Base-by-base conservation (phyloP, 2,113 vertebrate species). In the Morone chrysops region DNA sequence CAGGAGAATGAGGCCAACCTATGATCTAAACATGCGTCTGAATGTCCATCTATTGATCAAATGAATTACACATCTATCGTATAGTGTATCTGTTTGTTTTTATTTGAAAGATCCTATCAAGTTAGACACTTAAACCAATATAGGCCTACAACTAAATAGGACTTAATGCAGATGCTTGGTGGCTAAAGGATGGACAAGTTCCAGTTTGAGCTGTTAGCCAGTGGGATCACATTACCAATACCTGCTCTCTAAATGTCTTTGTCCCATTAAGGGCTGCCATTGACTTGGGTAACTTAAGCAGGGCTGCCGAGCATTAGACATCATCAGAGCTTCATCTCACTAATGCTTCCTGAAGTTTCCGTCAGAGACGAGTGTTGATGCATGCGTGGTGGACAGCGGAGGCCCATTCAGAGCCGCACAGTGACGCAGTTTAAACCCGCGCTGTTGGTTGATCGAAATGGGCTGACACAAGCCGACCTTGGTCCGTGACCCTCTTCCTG, bases 151-250 rank as follows among this genome's bases (percentile, higher is more conserved):
- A 61, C 50, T 31, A 75, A 7, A 53, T 10, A 4, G 6, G 50
- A 18, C 53, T 6, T 54, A 22, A 8, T 74, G 4, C 16, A 51
- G 63, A 17, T 66, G 18, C 31, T 70, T 17, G 51, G 54, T 68
- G 59, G 47, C 65, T 54, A 60, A 57, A 86, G 50, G 75, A 80
- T 63, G 41, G 40, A 68, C 40, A 20, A 16, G 70, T 59, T 73
- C 50, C 51, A 43, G 73, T 70, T 56, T 67, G 78, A 80, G 65
- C 81, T 45, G 59, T 8, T 71, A 76, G 61, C 45, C 56, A 1
- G 63, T 60, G 59, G 65, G 80, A 81, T 92, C 87, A 87, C 36
- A 89, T 92, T 93, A 93, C 92, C 74, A 78, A 72, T 90, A 84
- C 83, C 80, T 85, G 83, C 87, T 89, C 63, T 89, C 84, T 89